These are phyloP conservation scores for Terrapene triunguis DNA, from an alignment of 2,113 vertebrate genomes.

Conservation along the genomic window DNA sequence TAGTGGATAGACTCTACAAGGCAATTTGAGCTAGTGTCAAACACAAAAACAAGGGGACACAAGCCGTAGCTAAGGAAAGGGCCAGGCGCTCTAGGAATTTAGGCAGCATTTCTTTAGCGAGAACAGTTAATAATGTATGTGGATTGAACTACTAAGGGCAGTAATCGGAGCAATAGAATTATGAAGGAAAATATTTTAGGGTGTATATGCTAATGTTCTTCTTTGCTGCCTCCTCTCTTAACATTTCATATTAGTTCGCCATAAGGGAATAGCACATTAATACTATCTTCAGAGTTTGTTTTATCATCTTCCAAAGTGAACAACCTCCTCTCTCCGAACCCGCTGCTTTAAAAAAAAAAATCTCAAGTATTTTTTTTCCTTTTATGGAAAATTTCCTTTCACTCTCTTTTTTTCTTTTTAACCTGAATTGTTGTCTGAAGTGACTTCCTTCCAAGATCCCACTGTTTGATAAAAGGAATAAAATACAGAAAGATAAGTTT, in stretches of 20 bases:
- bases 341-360: not conserved
- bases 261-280: not conserved
- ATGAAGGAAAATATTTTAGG: not conserved
- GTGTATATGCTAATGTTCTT: not conserved
- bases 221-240: not conserved
- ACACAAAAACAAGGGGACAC: not conserved
- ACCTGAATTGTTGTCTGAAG: constrained; percentile 60
- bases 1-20: not conserved
- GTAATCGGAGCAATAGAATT: not conserved
- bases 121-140: not conserved
- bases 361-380: not conserved
- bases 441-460: constrained; percentile 58
- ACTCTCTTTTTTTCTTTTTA: not conserved
- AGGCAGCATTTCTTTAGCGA: not conserved
- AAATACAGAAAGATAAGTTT: constrained; percentile 76
- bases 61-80: not conserved
- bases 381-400: not conserved
- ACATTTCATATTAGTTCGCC: not conserved
- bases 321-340: not conserved
- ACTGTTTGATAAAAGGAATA: constrained; percentile 71
- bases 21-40: not conserved
- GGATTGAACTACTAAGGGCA: not conserved
- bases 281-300: not conserved
- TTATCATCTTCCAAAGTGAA: constrained; percentile 26
- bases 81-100: not conserved